Percentiles rank a stretch among this genome's conserved stretches.
Evolutionary conservation across 2,797 vertebrate species (phyloP).

Genomic region (Macropodus opercularis): DNA sequence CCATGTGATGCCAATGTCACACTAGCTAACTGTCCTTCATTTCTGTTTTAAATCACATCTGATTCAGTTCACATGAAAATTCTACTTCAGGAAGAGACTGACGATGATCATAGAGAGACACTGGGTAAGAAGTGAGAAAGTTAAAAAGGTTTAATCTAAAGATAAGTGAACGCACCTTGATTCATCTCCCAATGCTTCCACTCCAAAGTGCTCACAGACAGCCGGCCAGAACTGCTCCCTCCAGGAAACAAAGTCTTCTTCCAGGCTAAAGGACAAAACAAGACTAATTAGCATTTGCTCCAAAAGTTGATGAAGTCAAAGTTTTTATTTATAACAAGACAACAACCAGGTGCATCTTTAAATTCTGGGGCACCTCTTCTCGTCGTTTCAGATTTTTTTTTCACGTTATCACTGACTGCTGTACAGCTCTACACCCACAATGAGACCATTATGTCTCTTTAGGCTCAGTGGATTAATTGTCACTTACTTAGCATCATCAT

Average conservation of each 20-base stretch:
- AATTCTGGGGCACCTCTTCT: background rate
- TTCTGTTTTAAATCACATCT: background rate
- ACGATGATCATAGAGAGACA: background rate
- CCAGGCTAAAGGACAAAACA: slow-evolving; percentile 81
- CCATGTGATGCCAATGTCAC: too few species aligned
- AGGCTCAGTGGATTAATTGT: background rate
- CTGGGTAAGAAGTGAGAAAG: background rate
- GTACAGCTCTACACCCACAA: background rate
- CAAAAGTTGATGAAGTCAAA: background rate
- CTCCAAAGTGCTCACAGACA: slow-evolving; percentile 95
- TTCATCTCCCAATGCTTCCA: slow-evolving; percentile 95
- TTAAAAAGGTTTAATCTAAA: background rate
- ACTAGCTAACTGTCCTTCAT: background rate
- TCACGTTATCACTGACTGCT: background rate
- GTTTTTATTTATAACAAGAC: background rate
- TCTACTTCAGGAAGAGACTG: too few species aligned
- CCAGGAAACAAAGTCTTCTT: slow-evolving; percentile 98
- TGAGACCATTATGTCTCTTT: background rate
- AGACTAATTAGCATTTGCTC: background rate
- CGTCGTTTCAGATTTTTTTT: too few species aligned
- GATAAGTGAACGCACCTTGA: slow-evolving; percentile 83
- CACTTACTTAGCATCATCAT: slow-evolving; percentile 97
- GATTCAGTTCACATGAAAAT: background rate
- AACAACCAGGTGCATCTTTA: background rate
- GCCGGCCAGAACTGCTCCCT: slow-evolving; percentile 99